Base-by-base conservation (phyloP, 2,888 invertebrate genomes). In the Hydriomena furcata region DNA sequence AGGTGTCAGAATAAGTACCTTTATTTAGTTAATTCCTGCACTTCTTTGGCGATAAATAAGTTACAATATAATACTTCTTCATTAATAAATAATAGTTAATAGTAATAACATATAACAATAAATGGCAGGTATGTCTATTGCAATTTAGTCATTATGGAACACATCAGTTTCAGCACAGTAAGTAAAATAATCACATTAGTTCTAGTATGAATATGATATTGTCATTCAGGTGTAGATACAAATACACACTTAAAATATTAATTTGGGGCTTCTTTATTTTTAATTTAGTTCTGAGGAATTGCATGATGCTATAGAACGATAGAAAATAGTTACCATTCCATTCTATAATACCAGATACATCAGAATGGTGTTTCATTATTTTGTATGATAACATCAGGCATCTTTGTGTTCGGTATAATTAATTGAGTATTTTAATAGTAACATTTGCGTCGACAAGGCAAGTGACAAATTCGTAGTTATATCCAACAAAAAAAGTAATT, bases 111-210 rank as follows among this genome's bases (percentile, higher is more conserved):
- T 30, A 52, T 67, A 77, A 79, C 71, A 78, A 77, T 68, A 72
- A 41, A 77, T 79, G 77, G 79, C 79, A 77, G 78, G 73, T 79
- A 72, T 74, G 65, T 72, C 77, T 82, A 82, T 84, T 81, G 78
- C 76, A 79, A 80, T 79, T 67, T 74, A 81, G 76, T 83, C 77
- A 73, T 78, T 79, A 70, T 66, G 72, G 82, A 84, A 84, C 82
- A 82, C 80, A 79, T 81, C 67, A 68, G 68, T 80, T 76, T 74
- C 71, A 71, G 70, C 63, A 44, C 60, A 52, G 52, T 48, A 66
- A 51, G 58, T 60, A 55, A 41, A 41, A 61, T 52, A 50, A 54
- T 54, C 13, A 23, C 41, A 35, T 38, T 32, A 34, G 55, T 50
- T 54, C 49, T 41, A 52, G 23, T 23, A 44, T 42, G 36, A 30